Conservation (phyloP, 1,140 invertebrate species). For the Conopomorpha cramerella region DNA sequence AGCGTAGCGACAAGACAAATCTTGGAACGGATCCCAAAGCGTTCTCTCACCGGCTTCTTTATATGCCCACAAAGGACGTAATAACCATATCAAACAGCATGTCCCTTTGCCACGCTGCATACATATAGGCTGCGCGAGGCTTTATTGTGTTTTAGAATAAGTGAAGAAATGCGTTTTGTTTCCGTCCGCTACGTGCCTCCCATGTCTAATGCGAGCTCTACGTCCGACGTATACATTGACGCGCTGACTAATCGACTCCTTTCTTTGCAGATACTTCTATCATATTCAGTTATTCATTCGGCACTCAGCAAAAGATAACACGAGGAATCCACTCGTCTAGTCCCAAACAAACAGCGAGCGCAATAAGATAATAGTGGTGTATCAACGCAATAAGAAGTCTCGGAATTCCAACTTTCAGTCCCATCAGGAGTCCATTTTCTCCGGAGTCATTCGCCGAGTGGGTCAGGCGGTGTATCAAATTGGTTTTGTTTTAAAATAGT, state of each 20-base stretch:
- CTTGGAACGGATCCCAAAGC: slow-evolving; percentile 27
- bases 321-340: too few relatives aligned
- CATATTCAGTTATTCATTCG: too few relatives aligned
- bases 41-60: slow-evolving; percentile 34
- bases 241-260: slow-evolving; percentile 12
- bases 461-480: too few relatives aligned
- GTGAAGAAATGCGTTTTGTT: slow-evolving; percentile 51
- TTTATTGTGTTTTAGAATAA: slow-evolving; percentile 42
- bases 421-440: too few relatives aligned
- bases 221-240: slow-evolving; percentile 25
- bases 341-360: too few relatives aligned
- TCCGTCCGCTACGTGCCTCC: slow-evolving; percentile 26
- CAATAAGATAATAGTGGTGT: too few relatives aligned
- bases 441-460: too few relatives aligned
- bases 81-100: slow-evolving; percentile 57
- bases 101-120: slow-evolving; percentile 48
- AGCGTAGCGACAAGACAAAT: slow-evolving; percentile 52
- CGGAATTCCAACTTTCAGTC: too few relatives aligned
- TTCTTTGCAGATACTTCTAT: too few relatives aligned
- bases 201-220: slow-evolving; percentile 32
- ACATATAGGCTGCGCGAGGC: slow-evolving; percentile 30
- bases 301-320: too few relatives aligned
- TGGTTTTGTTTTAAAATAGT: too few relatives aligned
- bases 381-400: too few relatives aligned
- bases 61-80: slow-evolving; percentile 50